Conservation (phyloP, 2,797 vertebrate species). For the Rhinogobio ventralis region DNA sequence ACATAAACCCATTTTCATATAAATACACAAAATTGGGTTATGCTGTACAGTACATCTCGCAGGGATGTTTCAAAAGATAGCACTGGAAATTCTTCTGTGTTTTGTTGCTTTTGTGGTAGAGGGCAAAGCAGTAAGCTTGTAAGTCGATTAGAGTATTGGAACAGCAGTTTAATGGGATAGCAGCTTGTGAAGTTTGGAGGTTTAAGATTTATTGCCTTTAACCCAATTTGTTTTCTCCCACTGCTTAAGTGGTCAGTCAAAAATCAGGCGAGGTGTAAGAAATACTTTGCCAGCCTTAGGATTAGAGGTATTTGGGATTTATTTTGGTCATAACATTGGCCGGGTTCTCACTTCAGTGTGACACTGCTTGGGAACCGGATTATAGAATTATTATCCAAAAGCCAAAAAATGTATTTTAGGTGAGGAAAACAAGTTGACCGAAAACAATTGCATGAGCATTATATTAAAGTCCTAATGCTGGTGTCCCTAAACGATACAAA, state of each 20-base stretch:
- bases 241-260: slow-evolving; percentile 53
- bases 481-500: slow-evolving; percentile 22
- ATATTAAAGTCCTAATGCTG: background rate
- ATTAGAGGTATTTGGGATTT: slow-evolving; percentile 48
- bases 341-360: slow-evolving; percentile 48
- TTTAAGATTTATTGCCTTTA: slow-evolving; percentile 53
- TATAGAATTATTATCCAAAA: slow-evolving; percentile 21
- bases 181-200: slow-evolving; percentile 53
- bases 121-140: background rate
- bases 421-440: background rate
- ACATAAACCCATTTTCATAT: slow-evolving; percentile 18
- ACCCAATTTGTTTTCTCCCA: slow-evolving; percentile 47
- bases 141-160: slow-evolving; percentile 7
- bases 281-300: slow-evolving; percentile 42
- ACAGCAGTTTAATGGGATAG: slow-evolving; percentile 39
- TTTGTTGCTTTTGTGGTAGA: slow-evolving; percentile 5
- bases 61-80: background rate
- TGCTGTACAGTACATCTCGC: background rate
- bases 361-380: slow-evolving; percentile 19
- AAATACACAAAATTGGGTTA: slow-evolving; percentile 21
- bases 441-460: background rate
- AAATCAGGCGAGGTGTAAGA: slow-evolving; percentile 55
- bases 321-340: slow-evolving; percentile 20
- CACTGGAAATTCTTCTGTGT: background rate
- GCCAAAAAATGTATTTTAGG: background rate